A percentile compares a stretch with the other conserved stretches of the same genome.
phyloP scores from a whole-genome alignment of 2,113 vertebrate species.

The Meleagris gallopavo region DNA sequence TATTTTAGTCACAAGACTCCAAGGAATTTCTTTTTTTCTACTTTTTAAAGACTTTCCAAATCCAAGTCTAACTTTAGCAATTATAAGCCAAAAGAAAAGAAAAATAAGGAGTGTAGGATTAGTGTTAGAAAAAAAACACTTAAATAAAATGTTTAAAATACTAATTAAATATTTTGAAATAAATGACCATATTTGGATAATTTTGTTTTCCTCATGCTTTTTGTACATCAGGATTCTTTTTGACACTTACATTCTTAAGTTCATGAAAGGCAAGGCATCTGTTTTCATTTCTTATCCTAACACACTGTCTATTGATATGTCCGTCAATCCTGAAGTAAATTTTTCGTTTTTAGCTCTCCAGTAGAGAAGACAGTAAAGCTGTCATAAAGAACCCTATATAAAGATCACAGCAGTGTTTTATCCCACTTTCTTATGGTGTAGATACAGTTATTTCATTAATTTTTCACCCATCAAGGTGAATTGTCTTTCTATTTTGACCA shows the following conservation, averaged over 20 bases:
- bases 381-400: neutral
- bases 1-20: neutral
- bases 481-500: neutral
- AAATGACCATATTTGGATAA: neutral
- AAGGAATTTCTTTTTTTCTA: neutral
- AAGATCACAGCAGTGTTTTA: neutral
- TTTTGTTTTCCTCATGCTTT: neutral
- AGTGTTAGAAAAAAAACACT: neutral
- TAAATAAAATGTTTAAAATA: neutral
- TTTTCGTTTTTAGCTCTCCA: neutral
- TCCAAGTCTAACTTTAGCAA: neutral
- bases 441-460: neutral
- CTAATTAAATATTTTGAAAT: neutral
- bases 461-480: neutral
- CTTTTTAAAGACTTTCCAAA: neutral
- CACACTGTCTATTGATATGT: neutral
- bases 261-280: neutral
- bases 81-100: rapidly evolving
- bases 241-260: neutral
- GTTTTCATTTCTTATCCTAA: neutral
- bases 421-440: neutral
- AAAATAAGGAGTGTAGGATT: neutral
- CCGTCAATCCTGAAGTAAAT: neutral
- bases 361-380: neutral
- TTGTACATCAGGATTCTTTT: neutral